A percentile compares a stretch with the other conserved stretches of the same genome.
phyloP scores from a whole-genome alignment of 2,113 vertebrate species.

The Misgurnus anguillicaudatus region DNA sequence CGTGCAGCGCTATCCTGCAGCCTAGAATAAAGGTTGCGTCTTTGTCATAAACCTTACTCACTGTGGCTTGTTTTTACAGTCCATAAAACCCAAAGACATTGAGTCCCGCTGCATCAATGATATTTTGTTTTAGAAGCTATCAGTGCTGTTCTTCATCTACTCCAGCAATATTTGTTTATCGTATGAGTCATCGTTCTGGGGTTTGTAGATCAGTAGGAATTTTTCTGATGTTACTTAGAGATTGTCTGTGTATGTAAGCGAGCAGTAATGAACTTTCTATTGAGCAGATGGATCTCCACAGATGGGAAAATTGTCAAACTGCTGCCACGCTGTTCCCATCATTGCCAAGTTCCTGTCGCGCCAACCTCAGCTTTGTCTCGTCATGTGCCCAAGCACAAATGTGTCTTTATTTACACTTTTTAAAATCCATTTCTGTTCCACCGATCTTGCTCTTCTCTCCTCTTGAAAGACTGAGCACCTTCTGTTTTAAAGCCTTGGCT shows the following conservation, averaged over 20 bases:
- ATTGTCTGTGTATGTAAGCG: constrained; percentile 8
- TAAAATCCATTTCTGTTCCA: not conserved
- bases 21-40: too few species aligned
- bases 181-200: not conserved
- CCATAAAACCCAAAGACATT: too few species aligned
- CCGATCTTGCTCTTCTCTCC: not conserved
- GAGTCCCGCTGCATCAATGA: not conserved
- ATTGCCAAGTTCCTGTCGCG: constrained; percentile 33
- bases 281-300: constrained; percentile 10
- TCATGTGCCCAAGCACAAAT: not conserved
- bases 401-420: constrained; percentile 10
- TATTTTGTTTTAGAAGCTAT: not conserved
- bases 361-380: constrained; percentile 13
- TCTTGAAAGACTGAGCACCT: not conserved
- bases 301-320: constrained; percentile 36
- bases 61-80: too few species aligned
- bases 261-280: not conserved
- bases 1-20: too few species aligned
- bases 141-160: not conserved
- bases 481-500: not conserved
- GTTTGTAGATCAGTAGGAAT: not conserved
- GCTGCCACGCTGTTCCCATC: constrained; percentile 15
- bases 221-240: not conserved
- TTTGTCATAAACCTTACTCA: too few species aligned
- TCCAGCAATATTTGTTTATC: not conserved